Base-by-base conservation (phyloP, 2,888 invertebrate species). In the Crossocerus cetratus region DNA sequence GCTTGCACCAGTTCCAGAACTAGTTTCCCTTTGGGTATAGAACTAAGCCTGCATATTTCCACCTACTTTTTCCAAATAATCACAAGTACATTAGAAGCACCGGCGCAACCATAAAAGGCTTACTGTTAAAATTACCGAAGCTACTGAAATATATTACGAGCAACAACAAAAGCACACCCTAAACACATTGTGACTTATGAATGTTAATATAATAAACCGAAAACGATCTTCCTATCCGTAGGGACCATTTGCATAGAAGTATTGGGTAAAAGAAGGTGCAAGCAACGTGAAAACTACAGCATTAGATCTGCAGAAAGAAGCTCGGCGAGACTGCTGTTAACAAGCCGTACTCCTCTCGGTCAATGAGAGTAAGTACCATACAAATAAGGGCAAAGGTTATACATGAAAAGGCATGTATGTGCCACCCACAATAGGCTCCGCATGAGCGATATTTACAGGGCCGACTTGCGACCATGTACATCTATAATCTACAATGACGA, bases 381-480 rank as follows among this genome's bases (percentile, higher is more conserved):
- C 22, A 53, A 69, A 56, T 69, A 75, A 75, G 74, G 73, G 69
- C 73, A 65, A 75, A 75, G 68, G 69, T 73, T 69, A 42, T 44
- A 55, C 44, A 54, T n/a, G 56, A 64, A 8, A 49, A 32, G 32
- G 44, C 65, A 65, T 60, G 32, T 53, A 45, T 21, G 45, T 59
- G 22, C 13, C 32, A 20, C 55, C 54, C 32, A 62, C 8, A 71
- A n/a, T 53, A 62, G 45, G 22, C 61, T 22, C 18, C 45, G 21
- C n/a, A 11, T 5, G 55, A 21, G 21, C 44, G 2, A 54, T 14
- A 13, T 16, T 13, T 11, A 42, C 43, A 45, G 44, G 14, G 14
- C 4, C 45, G 13, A 45, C 22, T 22, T 45, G 22, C 22, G 44
- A n/a, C 49, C 3, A 43, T 42, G 59, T 42, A 59, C 14, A 32